Base-by-base conservation (phyloP, 2,888 invertebrate species). In the Atrina japonica region DNA sequence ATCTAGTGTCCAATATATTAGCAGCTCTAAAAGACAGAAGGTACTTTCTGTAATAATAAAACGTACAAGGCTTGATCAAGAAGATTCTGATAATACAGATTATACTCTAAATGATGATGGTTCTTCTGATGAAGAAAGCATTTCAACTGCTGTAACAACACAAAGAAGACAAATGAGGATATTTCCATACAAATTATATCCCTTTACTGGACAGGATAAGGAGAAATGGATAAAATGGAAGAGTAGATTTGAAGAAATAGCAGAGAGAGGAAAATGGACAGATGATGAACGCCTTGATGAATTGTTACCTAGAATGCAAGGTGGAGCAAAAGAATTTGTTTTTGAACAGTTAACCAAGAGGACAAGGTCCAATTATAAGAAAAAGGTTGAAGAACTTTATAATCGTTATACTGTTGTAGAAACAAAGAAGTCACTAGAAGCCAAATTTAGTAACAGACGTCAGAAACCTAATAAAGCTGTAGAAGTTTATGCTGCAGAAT, bases 281-380 rank as follows among this genome's bases (percentile, higher is more conserved):
- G 70, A 73, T 2, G 73, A 66, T 7, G 60, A 68, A 18, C 63
- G 58, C 18, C 25, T 71, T 11, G 75, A 73, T 23, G 53, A 71
- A 29, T 30, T 73, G n/a, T 29, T 78, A 18, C 75, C 75, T 2
- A 60, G 61, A 40, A 14, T 73, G 7, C 60, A 75, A 18, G 77
- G 75, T 11, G 49, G 49, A n/a, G 76, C 74, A 5, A 76, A 66
- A 0, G 70, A 74, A 18, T 76, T 74, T 68, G 74, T 75, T 11
- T 78, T 66, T 53, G 45, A 43, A 2, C 66, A 76, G 43, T 47
- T 76, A 16, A 23, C 67, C 11, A 41, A 25, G 3, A 45, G 35
- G 14, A 29, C 52, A 0, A 49, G 61, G 3, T 29, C 21, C 21
- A 45, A 67, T 43, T 78, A 71, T 30, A 23, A 43, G 0, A 67